phyloP scores from a whole-genome alignment of 2,888 invertebrate genomes.

The Drosophila antonietae region DNA sequence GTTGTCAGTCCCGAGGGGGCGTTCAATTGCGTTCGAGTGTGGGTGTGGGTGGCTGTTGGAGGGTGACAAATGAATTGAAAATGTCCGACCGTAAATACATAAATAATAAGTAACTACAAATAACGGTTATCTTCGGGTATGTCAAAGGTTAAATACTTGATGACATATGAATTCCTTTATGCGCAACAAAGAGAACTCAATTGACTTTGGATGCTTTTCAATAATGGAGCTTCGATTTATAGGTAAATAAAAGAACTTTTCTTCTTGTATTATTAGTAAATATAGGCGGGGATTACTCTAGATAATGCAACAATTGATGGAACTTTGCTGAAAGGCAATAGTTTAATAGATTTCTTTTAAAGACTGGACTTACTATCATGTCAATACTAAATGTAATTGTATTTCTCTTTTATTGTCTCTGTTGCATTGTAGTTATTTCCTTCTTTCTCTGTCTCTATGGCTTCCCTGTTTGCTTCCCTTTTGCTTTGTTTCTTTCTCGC shows the following conservation, averaged over 20 bases:
- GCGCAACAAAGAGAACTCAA: not conserved
- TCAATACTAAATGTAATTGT: too few species aligned
- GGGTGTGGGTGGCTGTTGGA: not conserved
- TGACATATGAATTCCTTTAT: not conserved
- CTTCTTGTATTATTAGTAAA: too few species aligned
- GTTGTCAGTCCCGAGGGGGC: conserved; percentile 51
- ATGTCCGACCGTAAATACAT: conserved; percentile 20
- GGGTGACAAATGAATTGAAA: conserved; percentile 32
- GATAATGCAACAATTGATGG: too few species aligned
- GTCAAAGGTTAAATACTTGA: conserved; percentile 4
- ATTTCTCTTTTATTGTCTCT: too few species aligned
- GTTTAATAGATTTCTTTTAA: too few species aligned
- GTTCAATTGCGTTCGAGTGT: conserved; percentile 9
- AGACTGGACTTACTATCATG: too few species aligned
- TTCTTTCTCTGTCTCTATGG: too few species aligned
- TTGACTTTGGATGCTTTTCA: not conserved
- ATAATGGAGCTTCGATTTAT: not conserved
- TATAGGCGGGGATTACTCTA: too few species aligned
- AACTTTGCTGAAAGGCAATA: too few species aligned
- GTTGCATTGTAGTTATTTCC: too few species aligned
- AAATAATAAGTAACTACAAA: conserved; percentile 19
- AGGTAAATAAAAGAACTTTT: not conserved
- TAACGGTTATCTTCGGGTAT: not conserved
- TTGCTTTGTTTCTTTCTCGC: too few species aligned
- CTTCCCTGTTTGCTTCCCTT: too few species aligned